A percentile compares a stretch with the other conserved stretches of the same genome.
Evolutionary conservation across 2,888 invertebrate genomes (phyloP).

Genomic region (Drosophila lacicola): DNA sequence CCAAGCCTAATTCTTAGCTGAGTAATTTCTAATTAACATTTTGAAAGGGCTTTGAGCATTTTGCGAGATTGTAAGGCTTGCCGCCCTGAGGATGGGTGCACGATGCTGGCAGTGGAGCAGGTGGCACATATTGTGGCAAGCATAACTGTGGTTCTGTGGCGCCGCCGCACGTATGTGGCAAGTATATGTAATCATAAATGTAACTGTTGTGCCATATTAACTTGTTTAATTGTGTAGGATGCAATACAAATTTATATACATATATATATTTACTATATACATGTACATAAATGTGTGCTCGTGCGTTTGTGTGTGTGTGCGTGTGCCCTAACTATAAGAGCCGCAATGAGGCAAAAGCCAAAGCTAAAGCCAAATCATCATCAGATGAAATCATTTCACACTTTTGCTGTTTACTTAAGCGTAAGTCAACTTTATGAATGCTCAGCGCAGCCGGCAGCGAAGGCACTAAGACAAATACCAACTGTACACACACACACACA

Average conservation of each 20-base stretch:
- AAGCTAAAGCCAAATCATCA: constrained; percentile 66
- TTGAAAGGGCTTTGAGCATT: background rate
- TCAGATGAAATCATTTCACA: constrained; percentile 76
- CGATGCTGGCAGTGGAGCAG: background rate
- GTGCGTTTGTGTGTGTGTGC: constrained; percentile 1
- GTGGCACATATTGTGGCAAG: constrained; percentile 7
- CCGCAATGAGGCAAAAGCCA: constrained; percentile 57
- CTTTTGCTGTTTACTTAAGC: constrained; percentile 77
- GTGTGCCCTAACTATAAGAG: constrained; percentile 17
- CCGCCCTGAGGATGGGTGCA: background rate
- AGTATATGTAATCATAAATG: constrained; percentile 52
- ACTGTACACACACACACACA: constrained; percentile 29
- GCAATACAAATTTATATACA: constrained; percentile 1
- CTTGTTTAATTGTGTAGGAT: constrained; percentile 36
- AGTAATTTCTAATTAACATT: background rate
- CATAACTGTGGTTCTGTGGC: background rate
- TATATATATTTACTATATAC: background rate
- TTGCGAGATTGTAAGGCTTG: background rate
- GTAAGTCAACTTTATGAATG: constrained; percentile 75
- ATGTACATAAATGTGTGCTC: background rate
- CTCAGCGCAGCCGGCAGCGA: constrained; percentile 35
- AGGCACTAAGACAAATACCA: constrained; percentile 63
- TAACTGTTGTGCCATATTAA: constrained; percentile 52
- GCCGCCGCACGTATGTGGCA: constrained; percentile 49
- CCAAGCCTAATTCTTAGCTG: background rate